These are phyloP conservation scores for Aphodius granarius DNA, from an alignment of 2,888 invertebrate species.

Conservation along the genomic window DNA sequence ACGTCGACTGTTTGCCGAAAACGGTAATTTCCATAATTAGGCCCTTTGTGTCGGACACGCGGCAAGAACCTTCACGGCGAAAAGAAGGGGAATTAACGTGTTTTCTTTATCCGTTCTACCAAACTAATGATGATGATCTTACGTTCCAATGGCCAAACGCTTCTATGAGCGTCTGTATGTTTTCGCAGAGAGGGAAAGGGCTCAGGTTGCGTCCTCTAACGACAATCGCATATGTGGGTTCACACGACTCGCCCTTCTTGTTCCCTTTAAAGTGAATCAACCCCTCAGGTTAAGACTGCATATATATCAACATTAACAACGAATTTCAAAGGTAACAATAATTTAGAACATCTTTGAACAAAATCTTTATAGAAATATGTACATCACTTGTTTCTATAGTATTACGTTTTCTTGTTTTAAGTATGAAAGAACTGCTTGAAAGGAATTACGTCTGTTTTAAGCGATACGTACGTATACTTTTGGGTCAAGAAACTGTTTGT, in stretches of 20 bases:
- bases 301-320: not conserved
- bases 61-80: conserved; percentile 7
- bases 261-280: not conserved
- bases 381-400: too few species aligned
- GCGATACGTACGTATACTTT: too few species aligned
- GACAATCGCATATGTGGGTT: conserved; percentile 1
- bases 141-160: not conserved
- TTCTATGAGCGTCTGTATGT: not conserved
- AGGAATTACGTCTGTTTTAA: too few species aligned
- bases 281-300: not conserved
- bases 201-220: not conserved
- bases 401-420: too few species aligned
- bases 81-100: conserved; percentile 5
- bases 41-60: conserved; percentile 2
- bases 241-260: not conserved
- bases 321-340: not conserved
- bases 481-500: too few species aligned
- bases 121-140: conserved; percentile 13
- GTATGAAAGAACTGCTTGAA: too few species aligned
- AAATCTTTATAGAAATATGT: too few species aligned
- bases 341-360: too few species aligned
- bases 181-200: not conserved
- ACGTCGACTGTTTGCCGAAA: conserved; percentile 3
- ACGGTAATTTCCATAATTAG: conserved; percentile 7
- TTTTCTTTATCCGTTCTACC: not conserved